These are phyloP conservation scores for Eubasilissa regina DNA, from an alignment of 1,140 invertebrate species.

Conservation along the genomic window DNA sequence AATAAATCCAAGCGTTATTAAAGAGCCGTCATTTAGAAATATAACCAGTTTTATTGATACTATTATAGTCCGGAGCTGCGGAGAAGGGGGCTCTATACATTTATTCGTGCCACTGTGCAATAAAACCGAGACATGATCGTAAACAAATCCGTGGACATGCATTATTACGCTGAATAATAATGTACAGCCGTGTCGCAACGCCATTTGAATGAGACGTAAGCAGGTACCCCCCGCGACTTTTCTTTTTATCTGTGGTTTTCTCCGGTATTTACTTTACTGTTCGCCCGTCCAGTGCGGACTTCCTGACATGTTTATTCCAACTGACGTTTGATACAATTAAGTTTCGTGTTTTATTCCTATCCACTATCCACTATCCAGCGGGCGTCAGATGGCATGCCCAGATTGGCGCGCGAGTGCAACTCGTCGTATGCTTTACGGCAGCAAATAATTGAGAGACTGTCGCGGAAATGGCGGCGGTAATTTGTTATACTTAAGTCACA, in stretches of 20 bases:
- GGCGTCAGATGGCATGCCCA: constrained; percentile 6
- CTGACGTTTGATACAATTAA: neutral
- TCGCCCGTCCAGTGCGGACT: neutral
- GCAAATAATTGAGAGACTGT: constrained; percentile 1
- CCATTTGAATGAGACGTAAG: neutral
- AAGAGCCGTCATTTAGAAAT: too few species aligned
- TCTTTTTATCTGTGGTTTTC: constrained; percentile 10
- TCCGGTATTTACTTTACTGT: constrained; percentile 1
- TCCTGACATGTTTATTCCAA: neutral
- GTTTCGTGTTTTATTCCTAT: constrained; percentile 17
- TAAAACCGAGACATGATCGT: neutral
- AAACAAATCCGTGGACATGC: neutral
- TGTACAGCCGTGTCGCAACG: neutral
- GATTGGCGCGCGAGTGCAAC: neutral
- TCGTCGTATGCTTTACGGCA: neutral
- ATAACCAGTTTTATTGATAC: too few species aligned
- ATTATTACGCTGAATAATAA: neutral
- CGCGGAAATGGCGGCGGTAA: constrained; percentile 4
- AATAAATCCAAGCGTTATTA: too few species aligned
- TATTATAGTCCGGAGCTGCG: too few species aligned
- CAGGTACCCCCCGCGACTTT: neutral
- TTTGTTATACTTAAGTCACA: neutral
- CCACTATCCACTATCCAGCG: too few species aligned
- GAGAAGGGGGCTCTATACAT: too few species aligned
- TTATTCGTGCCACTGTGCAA: neutral